Evolutionary conservation across 1,140 invertebrate genomes (phyloP).

Genomic region (Conus betulinus): DNA sequence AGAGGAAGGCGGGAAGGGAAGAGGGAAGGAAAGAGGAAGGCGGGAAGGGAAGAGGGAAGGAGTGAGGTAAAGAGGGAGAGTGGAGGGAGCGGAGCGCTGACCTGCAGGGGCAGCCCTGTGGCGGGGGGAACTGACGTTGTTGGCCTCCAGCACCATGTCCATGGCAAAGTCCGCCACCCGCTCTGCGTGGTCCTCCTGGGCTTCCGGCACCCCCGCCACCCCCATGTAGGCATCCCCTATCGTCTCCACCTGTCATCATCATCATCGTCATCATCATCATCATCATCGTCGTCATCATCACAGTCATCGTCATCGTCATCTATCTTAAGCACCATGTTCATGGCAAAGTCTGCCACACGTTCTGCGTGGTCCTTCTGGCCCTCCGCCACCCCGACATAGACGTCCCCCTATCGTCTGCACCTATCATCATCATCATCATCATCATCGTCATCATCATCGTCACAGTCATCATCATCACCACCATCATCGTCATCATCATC

Average conservation of each 20-base stretch:
- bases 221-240: conserved; percentile 47
- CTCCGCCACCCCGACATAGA: conserved; percentile 77
- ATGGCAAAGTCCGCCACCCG: conserved; percentile 59
- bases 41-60: too few relatives aligned
- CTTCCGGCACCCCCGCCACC: conserved; percentile 76
- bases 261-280: conserved; percentile 30
- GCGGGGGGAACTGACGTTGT: conserved; percentile 58
- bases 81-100: neutral
- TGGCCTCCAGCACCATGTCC: conserved; percentile 54
- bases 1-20: too few relatives aligned
- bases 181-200: conserved; percentile 49
- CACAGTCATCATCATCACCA: conserved; percentile 30
- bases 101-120: conserved; percentile 59
- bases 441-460: conserved; percentile 14
- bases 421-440: neutral
- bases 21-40: too few relatives aligned
- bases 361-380: conserved; percentile 50
- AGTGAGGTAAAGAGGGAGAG: neutral
- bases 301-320: conserved; percentile 6
- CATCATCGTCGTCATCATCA: conserved; percentile 34
- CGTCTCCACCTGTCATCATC: conserved; percentile 53
- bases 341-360: conserved; percentile 57
- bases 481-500: conserved; percentile 27
- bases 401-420: neutral
- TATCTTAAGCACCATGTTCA: conserved; percentile 52